phyloP scores from a whole-genome alignment of 2,113 vertebrate species.

The Glareola pratincola region DNA sequence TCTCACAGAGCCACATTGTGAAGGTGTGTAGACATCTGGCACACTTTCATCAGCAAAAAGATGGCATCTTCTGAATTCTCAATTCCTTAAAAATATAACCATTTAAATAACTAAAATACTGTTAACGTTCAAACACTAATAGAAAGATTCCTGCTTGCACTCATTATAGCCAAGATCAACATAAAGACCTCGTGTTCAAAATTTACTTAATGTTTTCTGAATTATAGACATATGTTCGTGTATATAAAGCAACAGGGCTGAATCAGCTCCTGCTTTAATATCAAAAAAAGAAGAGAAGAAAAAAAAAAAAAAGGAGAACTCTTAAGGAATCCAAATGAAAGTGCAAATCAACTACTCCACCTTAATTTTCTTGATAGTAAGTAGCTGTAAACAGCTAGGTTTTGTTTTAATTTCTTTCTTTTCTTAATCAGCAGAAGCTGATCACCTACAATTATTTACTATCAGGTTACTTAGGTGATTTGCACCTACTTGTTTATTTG shows the following conservation, averaged over 20 bases:
- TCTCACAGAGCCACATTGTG: background rate
- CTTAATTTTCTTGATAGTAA: background rate
- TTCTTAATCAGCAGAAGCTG: background rate
- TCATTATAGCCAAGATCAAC: background rate
- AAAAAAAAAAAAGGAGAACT: no score
- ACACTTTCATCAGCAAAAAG: background rate
- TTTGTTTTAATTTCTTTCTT: background rate
- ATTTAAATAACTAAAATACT: background rate
- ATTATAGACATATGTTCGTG: background rate
- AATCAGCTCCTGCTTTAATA: background rate
- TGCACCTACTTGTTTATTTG: background rate
- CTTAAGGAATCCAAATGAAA: background rate
- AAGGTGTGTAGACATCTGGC: background rate
- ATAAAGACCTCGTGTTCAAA: background rate
- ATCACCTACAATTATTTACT: background rate
- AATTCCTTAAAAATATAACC: background rate
- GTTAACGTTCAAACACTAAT: background rate
- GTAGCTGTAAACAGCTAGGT: background rate
- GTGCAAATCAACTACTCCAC: background rate
- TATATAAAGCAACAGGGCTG: background rate
- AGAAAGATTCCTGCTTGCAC: background rate
- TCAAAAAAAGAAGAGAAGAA: accelerated
- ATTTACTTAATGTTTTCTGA: background rate
- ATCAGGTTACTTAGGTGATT: background rate
- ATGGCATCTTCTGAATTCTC: background rate